Evolutionary conservation across 2,113 vertebrate genomes (phyloP).

Genomic region (Colinus virginianus): DNA sequence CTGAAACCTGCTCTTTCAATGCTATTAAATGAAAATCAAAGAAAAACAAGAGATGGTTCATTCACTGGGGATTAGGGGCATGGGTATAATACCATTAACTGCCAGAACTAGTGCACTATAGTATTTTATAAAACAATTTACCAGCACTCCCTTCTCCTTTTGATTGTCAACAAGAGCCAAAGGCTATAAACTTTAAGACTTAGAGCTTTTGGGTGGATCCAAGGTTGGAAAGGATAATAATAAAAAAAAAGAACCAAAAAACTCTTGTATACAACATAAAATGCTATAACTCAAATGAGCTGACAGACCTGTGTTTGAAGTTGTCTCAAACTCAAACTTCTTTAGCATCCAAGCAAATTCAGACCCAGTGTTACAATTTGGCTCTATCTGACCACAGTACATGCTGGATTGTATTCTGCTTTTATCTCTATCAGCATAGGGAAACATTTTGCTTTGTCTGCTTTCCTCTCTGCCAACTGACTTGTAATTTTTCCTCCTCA

Average conservation of each 20-base stretch:
- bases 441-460: not conserved
- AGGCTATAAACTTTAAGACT: slow-evolving; percentile 11
- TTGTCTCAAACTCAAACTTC: slow-evolving; percentile 17
- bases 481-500: not conserved
- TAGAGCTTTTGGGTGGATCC: slow-evolving; percentile 9
- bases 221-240: not conserved
- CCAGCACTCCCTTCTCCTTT: not conserved
- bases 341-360: not conserved
- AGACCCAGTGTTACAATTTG: not conserved
- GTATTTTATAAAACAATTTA: slow-evolving; percentile 20
- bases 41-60: not conserved
- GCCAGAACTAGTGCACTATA: not conserved
- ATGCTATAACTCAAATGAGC: not conserved
- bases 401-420: not conserved
- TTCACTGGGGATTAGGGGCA: not conserved
- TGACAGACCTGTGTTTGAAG: slow-evolving; percentile 5
- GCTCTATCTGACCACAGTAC: not conserved
- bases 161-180: not conserved
- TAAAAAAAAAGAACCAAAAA: not conserved
- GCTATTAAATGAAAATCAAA: not conserved
- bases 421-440: not conserved
- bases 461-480: not conserved
- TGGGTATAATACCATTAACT: not conserved
- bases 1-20: not conserved
- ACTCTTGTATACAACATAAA: not conserved